A percentile compares a stretch with the other conserved stretches of the same genome.
phyloP scores from a whole-genome alignment of 2,888 invertebrate genomes.

The Petrolisthes cinctipes region DNA sequence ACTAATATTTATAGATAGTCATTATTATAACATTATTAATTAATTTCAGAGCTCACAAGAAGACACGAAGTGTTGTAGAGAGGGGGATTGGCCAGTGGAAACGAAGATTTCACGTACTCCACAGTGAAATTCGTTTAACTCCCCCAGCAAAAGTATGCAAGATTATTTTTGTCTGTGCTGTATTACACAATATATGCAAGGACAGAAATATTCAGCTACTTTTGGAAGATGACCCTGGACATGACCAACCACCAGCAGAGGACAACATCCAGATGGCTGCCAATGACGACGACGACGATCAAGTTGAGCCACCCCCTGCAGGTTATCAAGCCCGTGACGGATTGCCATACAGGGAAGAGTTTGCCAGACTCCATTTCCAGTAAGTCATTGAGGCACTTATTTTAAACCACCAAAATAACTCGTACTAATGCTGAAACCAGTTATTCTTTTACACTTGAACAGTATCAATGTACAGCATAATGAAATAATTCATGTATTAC shows the following conservation, averaged over 20 bases:
- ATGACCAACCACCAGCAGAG: background rate
- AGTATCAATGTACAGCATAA: no score
- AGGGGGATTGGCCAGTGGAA: background rate
- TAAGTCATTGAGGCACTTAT: no score
- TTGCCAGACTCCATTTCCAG: no score
- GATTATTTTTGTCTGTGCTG: background rate
- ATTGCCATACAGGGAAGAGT: no score
- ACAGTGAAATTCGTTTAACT: background rate
- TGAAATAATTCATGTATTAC: no score
- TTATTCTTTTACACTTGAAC: no score
- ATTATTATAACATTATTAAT: background rate
- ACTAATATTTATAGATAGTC: no score
- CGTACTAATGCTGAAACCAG: no score
- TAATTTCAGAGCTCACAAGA: conserved; percentile 1
- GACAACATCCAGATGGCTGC: background rate
- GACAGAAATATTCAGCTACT: background rate
- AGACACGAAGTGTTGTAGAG: background rate
- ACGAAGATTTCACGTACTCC: background rate
- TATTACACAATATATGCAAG: background rate
- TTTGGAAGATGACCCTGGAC: background rate
- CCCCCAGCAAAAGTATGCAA: background rate
- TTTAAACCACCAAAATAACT: no score
- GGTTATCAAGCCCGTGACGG: background rate
- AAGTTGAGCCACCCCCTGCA: background rate
- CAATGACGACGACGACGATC: background rate